Evolutionary conservation across 92 coral and sea anemone genomes (phyloP), one percentile per base, ranked within the genome.

Genomic region (Heliopora coerulea): DNA sequence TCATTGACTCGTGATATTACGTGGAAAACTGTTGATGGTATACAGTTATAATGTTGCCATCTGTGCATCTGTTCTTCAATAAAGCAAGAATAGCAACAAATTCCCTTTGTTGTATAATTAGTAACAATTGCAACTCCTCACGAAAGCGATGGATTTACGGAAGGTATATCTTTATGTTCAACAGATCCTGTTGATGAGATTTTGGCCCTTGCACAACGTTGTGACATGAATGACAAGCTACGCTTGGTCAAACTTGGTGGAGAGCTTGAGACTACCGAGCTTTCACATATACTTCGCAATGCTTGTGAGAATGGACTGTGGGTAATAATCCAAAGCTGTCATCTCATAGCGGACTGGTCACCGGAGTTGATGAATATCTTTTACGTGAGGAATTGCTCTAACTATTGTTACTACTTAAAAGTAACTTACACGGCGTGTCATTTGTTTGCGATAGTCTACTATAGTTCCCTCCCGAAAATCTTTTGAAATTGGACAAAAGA

Each of bases 301-400:
- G 91, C 91, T 28, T 83, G 91, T 42, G 81, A 78, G 68, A 86
- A 78, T 41, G 96, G 96, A 8, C 84, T 84, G 80, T 95, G 99
- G 99, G 96, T 90, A 17, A 65, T 95, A 25, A 73, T 95, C 40
- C 80, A 78, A 62, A 95, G 90, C 79, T 87, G 97, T 58, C 97
- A 95, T 42, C 81, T 90, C 18, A 87, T 84, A 4, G 19, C 85
- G 56, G 41, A 72, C 11, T 95, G 99, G 99, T 57, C 89, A 5
- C 72, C 73, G 14, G 91, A 84, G 42, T 59, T 90, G 50, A 37
- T 90, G 48, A 88, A 90, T 20, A 77, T 83, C 39, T 65, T 95
- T 54, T 88, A 90, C 83, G 99, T 90, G 69, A 62, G 78, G 50
- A 32, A 4, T 44, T 18, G n/a, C 18, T 65, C 3, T n/a, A n/a